Evolutionary conservation across 2,797 vertebrate genomes (phyloP).

Genomic region (Rhodeus uyekii): DNA sequence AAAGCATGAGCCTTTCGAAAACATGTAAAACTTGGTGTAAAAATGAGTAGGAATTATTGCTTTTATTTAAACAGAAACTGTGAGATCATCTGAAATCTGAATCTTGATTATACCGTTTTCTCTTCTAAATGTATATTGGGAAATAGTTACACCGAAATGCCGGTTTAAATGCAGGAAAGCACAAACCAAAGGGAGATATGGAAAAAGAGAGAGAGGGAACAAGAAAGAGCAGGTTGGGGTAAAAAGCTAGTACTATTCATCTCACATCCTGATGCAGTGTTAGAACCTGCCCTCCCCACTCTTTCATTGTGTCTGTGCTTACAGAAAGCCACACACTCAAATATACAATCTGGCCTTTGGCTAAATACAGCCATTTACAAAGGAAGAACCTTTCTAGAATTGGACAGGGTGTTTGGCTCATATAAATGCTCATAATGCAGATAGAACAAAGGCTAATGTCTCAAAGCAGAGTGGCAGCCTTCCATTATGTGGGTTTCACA

Average conservation of each 20-base stretch:
- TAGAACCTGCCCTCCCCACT: conserved; percentile 44
- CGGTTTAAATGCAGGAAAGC: conserved; percentile 25
- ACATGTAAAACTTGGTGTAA: neutral
- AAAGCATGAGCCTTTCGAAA: neutral
- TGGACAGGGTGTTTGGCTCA: conserved; percentile 5
- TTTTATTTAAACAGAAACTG: neutral
- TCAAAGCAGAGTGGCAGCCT: neutral
- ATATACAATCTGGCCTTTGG: conserved; percentile 39
- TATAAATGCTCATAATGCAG: neutral
- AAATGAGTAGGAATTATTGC: neutral
- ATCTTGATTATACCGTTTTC: neutral
- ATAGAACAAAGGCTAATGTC: conserved; percentile 13
- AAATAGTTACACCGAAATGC: neutral
- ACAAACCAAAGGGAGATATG: conserved; percentile 40
- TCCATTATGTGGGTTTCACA: neutral
- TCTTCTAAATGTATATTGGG: conserved; percentile 16
- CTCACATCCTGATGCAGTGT: conserved; percentile 77
- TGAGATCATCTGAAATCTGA: neutral
- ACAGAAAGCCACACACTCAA: conserved; percentile 27
- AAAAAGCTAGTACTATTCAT: conserved; percentile 66
- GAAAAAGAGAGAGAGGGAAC: conserved; percentile 2
- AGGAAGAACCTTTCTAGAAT: conserved; percentile 2
- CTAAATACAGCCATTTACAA: conserved; percentile 26
- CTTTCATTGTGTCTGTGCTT: conserved; percentile 14
- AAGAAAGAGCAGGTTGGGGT: conserved; percentile 26